These are phyloP conservation scores for Chloebia gouldiae DNA, from an alignment of 2,113 vertebrate genomes.

Conservation along the genomic window DNA sequence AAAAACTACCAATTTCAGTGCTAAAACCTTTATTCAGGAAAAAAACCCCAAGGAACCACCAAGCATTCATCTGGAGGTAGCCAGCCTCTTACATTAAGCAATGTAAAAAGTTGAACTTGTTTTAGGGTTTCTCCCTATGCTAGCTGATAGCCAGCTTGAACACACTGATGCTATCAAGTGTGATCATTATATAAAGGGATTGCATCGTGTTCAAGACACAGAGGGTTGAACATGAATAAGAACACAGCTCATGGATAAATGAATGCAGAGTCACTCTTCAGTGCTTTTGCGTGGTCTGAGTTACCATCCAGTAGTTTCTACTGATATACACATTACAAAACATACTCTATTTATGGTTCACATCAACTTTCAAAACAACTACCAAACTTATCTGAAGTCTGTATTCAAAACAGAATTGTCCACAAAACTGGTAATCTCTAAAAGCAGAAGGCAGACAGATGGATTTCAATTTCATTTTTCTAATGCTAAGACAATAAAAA, in stretches of 20 bases:
- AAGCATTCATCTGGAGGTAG: neutral
- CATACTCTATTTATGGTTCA: neutral
- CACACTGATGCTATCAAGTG: neutral
- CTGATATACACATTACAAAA: neutral
- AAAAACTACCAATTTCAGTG: neutral
- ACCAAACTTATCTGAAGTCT: neutral
- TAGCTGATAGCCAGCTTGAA: neutral
- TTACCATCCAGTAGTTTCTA: neutral
- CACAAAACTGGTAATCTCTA: neutral
- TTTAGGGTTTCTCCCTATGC: neutral
- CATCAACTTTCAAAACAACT: neutral
- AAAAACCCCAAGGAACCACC: neutral
- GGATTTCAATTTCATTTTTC: neutral
- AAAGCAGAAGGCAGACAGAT: neutral
- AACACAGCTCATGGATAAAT: neutral
- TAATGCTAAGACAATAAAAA: neutral
- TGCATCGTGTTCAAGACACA: neutral
- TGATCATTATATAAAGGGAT: neutral
- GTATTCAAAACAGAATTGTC: neutral
- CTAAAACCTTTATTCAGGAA: neutral
- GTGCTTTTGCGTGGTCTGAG: neutral
- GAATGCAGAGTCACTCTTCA: neutral
- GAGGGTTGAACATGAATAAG: neutral
- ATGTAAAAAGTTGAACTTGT: neutral
- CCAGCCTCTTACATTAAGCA: neutral